A percentile compares a stretch with the other conserved stretches of the same genome.
phyloP scores from a whole-genome alignment of 2,797 vertebrate species.

The Heliangelus exortis region DNA sequence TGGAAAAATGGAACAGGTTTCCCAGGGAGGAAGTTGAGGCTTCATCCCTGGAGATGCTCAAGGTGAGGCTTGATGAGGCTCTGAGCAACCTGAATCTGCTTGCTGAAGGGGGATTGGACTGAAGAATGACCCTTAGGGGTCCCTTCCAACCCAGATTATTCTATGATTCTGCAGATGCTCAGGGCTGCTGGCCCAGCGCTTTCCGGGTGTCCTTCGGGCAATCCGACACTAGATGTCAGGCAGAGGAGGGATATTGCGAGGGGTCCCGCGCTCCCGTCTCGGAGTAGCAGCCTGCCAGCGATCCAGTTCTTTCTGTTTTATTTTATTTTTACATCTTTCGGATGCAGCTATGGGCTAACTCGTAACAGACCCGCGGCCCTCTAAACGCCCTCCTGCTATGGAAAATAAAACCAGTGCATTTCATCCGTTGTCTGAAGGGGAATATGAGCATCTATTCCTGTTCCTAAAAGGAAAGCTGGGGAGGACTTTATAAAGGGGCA shows the following conservation, averaged over 20 bases:
- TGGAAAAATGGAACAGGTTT: no score
- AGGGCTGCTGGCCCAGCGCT: rapidly evolving
- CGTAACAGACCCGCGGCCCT: neutral
- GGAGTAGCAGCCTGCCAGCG: rapidly evolving
- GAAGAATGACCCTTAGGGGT: no score
- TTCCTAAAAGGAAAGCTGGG: no score
- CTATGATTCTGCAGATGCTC: neutral
- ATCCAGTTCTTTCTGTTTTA: rapidly evolving
- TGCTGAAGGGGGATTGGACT: no score
- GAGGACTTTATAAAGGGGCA: no score
- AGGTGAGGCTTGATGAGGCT: no score
- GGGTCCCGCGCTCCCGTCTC: neutral
- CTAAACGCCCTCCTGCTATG: rapidly evolving
- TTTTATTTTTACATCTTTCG: neutral
- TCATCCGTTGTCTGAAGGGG: rapidly evolving
- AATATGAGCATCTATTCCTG: neutral
- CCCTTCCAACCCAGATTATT: no score
- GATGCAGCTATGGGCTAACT: neutral
- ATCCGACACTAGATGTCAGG: constrained; percentile 75
- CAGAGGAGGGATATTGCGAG: constrained; percentile 4
- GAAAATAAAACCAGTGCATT: neutral
- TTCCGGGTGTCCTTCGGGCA: neutral
- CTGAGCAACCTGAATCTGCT: no score
- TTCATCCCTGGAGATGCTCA: no score
- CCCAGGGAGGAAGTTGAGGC: neutral